phyloP scores from a whole-genome alignment of 2,888 invertebrate species.

The Caenorhabditis zanzibari region DNA sequence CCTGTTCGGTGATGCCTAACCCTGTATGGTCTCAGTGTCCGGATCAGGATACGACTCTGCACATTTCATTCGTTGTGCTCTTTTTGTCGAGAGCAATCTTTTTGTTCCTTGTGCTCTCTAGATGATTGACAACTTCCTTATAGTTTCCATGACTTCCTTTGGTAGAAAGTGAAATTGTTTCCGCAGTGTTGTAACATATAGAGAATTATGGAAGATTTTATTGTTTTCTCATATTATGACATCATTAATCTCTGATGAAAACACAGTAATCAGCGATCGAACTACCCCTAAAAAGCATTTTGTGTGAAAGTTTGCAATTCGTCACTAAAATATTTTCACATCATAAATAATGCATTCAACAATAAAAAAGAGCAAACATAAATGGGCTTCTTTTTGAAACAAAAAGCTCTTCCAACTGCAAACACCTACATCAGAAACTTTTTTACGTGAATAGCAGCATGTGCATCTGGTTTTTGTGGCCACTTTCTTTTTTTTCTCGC shows the following conservation, averaged over 20 bases:
- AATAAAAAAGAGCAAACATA: conserved; percentile 24
- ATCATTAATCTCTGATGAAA: neutral
- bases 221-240: neutral
- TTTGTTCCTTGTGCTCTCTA: conserved; percentile 2
- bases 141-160: conserved; percentile 26
- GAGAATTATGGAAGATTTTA: conserved; percentile 17
- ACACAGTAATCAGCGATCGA: neutral
- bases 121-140: conserved; percentile 40
- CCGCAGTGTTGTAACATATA: conserved; percentile 8
- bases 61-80: conserved; percentile 4
- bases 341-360: conserved; percentile 8
- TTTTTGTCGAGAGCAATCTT: neutral
- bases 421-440: conserved; percentile 42
- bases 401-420: conserved; percentile 37
- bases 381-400: conserved; percentile 29
- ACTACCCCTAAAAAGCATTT: too few species aligned
- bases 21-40: conserved; percentile 17
- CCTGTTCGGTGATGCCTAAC: conserved; percentile 45
- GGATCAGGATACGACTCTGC: conserved; percentile 32
- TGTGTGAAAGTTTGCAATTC: neutral
- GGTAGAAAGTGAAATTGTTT: conserved; percentile 22
- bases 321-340: conserved; percentile 2
- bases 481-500: too few species aligned
- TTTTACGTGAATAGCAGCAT: conserved; percentile 30
- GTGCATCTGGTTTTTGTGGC: conserved; percentile 54